A percentile compares a stretch with the other conserved stretches of the same genome.
These are phyloP conservation scores for Hypsopygia costalis DNA, from an alignment of 2,888 invertebrate species.

Conservation along the genomic window DNA sequence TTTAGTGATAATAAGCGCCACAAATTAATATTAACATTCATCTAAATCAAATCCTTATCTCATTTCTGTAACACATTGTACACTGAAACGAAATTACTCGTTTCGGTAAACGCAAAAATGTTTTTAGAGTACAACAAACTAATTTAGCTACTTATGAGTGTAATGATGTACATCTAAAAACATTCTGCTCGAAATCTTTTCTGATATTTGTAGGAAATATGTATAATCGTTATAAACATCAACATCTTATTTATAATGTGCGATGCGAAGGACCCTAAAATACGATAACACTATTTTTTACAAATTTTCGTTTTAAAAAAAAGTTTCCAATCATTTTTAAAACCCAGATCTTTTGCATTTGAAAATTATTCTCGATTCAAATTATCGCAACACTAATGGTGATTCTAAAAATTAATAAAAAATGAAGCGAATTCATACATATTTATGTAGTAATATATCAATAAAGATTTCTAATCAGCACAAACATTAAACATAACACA, in stretches of 20 bases:
- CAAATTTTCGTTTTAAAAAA: constrained; percentile 30
- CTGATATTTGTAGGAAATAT: constrained; percentile 46
- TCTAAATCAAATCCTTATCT: neutral
- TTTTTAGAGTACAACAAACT: constrained; percentile 26
- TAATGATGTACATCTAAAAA: constrained; percentile 33
- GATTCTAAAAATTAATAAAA: constrained; percentile 42
- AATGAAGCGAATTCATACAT: constrained; percentile 57
- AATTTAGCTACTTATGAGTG: constrained; percentile 11
- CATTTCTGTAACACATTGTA: neutral
- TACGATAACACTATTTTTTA: constrained; percentile 26
- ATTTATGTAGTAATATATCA: constrained; percentile 53
- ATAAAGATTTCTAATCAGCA: constrained; percentile 65
- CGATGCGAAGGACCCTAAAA: constrained; percentile 37
- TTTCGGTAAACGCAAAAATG: constrained; percentile 31
- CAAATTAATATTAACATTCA: too few species aligned
- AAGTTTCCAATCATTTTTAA: constrained; percentile 27
- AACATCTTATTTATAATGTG: constrained; percentile 31
- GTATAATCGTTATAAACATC: constrained; percentile 31
- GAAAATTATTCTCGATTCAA: constrained; percentile 30
- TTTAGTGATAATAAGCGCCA: too few species aligned
- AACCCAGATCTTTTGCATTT: constrained; percentile 43
- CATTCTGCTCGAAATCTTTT: constrained; percentile 49
- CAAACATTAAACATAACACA: constrained; percentile 46
- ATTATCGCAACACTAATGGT: constrained; percentile 30
- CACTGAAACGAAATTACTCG: constrained; percentile 10